A percentile compares a stretch with the other conserved stretches of the same genome.
Evolutionary conservation across 2,797 vertebrate species (phyloP).

Genomic region (Eurystomus glaucurus): DNA sequence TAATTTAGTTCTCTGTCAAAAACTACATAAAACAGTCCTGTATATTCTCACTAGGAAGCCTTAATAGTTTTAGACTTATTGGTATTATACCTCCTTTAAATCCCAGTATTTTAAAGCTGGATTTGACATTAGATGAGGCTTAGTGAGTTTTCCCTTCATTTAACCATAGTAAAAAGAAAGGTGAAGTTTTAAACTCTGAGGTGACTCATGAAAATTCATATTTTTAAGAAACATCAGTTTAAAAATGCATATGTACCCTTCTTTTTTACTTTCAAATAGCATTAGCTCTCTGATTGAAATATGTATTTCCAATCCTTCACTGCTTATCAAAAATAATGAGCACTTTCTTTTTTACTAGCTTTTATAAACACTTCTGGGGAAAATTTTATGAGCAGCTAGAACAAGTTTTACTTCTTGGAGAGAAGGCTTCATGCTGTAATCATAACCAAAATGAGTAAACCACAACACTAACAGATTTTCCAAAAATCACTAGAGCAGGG

Average conservation of each 20-base stretch:
- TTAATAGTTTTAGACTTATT: slow-evolving; percentile 85
- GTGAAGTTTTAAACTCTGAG: slow-evolving; percentile 64
- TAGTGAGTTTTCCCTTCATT: slow-evolving; percentile 66
- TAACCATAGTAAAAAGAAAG: slow-evolving; percentile 76
- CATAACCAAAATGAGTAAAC: slow-evolving; percentile 80
- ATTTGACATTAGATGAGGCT: slow-evolving; percentile 78
- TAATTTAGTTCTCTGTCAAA: slow-evolving; percentile 86
- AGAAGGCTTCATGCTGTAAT: slow-evolving; percentile 75
- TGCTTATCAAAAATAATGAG: slow-evolving; percentile 87
- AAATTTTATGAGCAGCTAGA: slow-evolving; percentile 85
- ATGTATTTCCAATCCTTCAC: slow-evolving; percentile 79
- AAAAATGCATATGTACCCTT: slow-evolving; percentile 20
- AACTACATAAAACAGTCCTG: slow-evolving; percentile 80
- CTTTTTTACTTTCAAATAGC: slow-evolving; percentile 53
- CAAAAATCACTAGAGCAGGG: slow-evolving; percentile 51
- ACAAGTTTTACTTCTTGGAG: slow-evolving; percentile 80
- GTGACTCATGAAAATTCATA: slow-evolving; percentile 64
- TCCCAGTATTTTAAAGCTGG: slow-evolving; percentile 84
- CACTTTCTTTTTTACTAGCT: slow-evolving; percentile 83
- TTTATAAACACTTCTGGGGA: slow-evolving; percentile 85
- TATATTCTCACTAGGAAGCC: slow-evolving; percentile 81
- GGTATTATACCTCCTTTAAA: slow-evolving; percentile 85
- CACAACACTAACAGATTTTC: slow-evolving; percentile 68
- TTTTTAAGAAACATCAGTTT: slow-evolving; percentile 64
- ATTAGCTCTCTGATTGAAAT: slow-evolving; percentile 72